Evolutionary conservation across 2,888 invertebrate species (phyloP).

Genomic region (Drosophila helvetica): DNA sequence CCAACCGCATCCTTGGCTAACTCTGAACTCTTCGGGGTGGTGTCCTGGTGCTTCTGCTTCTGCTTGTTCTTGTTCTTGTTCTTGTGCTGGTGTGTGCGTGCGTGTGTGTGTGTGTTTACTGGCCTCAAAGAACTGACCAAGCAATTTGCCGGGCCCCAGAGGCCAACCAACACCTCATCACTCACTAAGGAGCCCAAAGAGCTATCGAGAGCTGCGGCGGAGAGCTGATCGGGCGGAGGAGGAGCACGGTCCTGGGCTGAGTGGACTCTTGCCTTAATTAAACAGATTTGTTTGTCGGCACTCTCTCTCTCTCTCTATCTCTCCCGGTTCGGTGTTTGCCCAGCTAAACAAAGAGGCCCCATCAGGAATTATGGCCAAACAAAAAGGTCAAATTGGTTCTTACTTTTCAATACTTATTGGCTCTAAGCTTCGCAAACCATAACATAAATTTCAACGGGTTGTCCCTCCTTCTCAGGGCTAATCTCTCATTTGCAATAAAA

Average conservation of each 20-base stretch:
- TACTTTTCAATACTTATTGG: constrained; percentile 45
- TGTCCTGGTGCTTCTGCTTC: background rate
- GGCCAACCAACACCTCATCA: constrained; percentile 57
- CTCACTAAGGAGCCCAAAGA: constrained; percentile 42
- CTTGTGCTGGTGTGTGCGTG: background rate
- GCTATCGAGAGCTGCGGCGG: constrained; percentile 1
- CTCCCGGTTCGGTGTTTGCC: constrained; percentile 17
- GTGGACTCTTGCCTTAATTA: constrained; percentile 55
- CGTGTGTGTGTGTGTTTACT: constrained; percentile 35
- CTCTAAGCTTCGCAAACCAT: constrained; percentile 20
- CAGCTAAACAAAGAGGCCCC: constrained; percentile 37
- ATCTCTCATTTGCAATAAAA: constrained; percentile 45
- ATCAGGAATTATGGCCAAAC: constrained; percentile 46
- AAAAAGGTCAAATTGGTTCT: constrained; percentile 48
- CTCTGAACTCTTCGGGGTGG: constrained; percentile 40
- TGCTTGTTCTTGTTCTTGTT: too few species aligned
- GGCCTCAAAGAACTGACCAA: constrained; percentile 54
- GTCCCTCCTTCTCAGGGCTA: constrained; percentile 20
- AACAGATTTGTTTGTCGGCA: constrained; percentile 51
- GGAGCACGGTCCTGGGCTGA: constrained; percentile 7
- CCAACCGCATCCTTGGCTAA: constrained; percentile 38
- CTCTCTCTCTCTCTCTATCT: background rate
- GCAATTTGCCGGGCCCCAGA: constrained; percentile 55
- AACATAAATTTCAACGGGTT: constrained; percentile 27
- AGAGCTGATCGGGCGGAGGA: constrained; percentile 1